These are phyloP conservation scores for Catocala sponsa DNA, from an alignment of 2,888 invertebrate genomes.

Conservation along the genomic window DNA sequence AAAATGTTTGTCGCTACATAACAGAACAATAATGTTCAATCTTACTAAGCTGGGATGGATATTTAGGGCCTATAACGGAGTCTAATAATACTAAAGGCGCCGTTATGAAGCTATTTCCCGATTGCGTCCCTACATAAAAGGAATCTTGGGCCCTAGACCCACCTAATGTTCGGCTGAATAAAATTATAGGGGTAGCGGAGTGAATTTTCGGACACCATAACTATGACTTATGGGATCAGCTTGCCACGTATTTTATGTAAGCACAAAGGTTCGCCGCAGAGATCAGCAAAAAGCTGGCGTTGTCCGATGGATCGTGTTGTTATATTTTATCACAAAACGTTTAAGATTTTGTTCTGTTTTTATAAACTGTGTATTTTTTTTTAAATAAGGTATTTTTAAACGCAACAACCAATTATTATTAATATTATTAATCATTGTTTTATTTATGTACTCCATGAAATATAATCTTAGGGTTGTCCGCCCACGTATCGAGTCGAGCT, in stretches of 20 bases:
- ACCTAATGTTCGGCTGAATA: slow-evolving; percentile 11
- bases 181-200: neutral
- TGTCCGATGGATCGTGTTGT: neutral
- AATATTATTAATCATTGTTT: neutral
- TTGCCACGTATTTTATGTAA: slow-evolving; percentile 5
- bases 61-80: slow-evolving; percentile 13
- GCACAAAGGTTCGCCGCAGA: neutral
- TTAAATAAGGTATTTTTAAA: too few relatives aligned
- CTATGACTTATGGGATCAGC: slow-evolving; percentile 9
- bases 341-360: too few relatives aligned
- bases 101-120: slow-evolving; percentile 13
- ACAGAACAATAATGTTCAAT: neutral
- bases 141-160: slow-evolving; percentile 3
- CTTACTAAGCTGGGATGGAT: neutral
- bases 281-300: neutral
- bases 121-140: slow-evolving; percentile 14
- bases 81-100: slow-evolving; percentile 15
- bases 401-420: neutral
- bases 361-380: too few relatives aligned
- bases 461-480: neutral
- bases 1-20: slow-evolving; percentile 5
- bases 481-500: neutral
- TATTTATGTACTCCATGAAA: neutral
- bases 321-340: too few relatives aligned
- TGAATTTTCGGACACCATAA: slow-evolving; percentile 11